Evolutionary conservation across 2,797 vertebrate species (phyloP).

Genomic region (Numenius phaeopus): DNA sequence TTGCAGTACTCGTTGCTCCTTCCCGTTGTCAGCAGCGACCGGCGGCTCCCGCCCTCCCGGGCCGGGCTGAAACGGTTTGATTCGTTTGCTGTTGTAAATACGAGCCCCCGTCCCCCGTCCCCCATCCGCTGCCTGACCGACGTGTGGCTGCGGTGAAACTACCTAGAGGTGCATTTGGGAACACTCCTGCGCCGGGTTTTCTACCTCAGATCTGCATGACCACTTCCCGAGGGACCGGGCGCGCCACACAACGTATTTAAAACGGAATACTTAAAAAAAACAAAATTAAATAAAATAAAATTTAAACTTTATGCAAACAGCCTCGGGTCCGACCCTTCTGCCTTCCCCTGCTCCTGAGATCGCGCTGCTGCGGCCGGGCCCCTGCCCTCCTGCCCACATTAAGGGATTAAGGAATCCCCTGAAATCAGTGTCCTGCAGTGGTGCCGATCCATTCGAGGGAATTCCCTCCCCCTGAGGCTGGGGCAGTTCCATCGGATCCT

Average conservation of each 20-base stretch:
- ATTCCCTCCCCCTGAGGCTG: not conserved
- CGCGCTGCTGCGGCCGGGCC: rapidly evolving
- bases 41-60: constrained; percentile 30
- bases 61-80: not conserved
- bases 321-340: not conserved
- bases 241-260: constrained; percentile 77
- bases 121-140: constrained; percentile 35
- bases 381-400: not conserved
- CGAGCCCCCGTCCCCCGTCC: not conserved
- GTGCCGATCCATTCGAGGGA: rapidly evolving
- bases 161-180: constrained; percentile 80
- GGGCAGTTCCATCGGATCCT: not conserved
- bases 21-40: not conserved
- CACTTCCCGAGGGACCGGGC: constrained; percentile 77
- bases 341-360: not conserved
- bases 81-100: constrained; percentile 62
- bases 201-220: constrained; percentile 83
- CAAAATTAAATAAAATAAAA: constrained; percentile 72
- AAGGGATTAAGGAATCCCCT: not conserved
- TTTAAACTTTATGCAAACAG: constrained; percentile 55
- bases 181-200: constrained; percentile 75
- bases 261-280: constrained; percentile 63
- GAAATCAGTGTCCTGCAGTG: not conserved
- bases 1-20: constrained; percentile 23
- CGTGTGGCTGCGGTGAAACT: constrained; percentile 81